Evolutionary conservation across 1,140 invertebrate genomes (phyloP).

Genomic region (Zaprionus ghesquierei): DNA sequence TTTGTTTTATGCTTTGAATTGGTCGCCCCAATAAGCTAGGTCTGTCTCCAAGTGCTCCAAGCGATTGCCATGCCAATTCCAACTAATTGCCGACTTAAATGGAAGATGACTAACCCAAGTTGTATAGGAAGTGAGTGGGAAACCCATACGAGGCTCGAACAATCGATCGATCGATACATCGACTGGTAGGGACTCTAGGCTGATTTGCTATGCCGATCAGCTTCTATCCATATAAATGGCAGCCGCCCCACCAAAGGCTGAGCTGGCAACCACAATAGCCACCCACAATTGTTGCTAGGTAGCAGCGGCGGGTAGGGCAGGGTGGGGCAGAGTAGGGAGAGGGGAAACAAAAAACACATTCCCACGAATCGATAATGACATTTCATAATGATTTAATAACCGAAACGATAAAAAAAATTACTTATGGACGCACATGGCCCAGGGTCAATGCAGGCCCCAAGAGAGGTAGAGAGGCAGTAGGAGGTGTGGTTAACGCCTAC

Average conservation of each 20-base stretch:
- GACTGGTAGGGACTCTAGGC: neutral
- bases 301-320: neutral
- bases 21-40: neutral
- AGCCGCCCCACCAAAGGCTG: neutral
- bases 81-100: conserved; percentile 13
- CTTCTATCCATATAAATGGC: neutral
- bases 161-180: neutral
- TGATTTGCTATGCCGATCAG: conserved; percentile 36
- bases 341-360: conserved; percentile 41
- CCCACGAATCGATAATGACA: conserved; percentile 77
- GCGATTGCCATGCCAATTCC: conserved; percentile 9
- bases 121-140: conserved; percentile 30
- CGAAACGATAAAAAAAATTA: conserved; percentile 59
- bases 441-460: neutral
- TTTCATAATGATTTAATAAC: conserved; percentile 64
- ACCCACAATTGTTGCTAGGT: conserved; percentile 7
- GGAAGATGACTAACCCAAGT: conserved; percentile 20
- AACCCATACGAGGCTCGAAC: conserved; percentile 6
- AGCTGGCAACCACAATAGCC: neutral
- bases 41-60: neutral
- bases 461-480: neutral
- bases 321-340: neutral
- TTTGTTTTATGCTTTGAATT: neutral
- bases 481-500: neutral
- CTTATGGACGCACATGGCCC: conserved; percentile 33